Conservation (phyloP, 1,140 invertebrate species). For the Ceratina australensis region DNA sequence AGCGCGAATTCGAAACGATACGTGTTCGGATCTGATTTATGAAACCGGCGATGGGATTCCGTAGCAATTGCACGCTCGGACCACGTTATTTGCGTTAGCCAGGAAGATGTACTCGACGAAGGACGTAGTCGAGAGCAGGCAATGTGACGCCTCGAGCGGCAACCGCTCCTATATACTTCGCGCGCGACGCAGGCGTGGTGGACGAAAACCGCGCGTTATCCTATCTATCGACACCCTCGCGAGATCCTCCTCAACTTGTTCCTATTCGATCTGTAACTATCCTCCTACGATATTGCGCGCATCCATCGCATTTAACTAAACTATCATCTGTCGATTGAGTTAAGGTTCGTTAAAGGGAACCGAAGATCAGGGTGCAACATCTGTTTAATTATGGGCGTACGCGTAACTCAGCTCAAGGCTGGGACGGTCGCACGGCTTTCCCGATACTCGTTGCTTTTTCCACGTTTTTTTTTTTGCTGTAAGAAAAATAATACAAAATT, state of each 20-base stretch:
- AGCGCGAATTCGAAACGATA: neutral
- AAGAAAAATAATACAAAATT: too few relatives aligned
- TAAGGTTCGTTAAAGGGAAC: too few relatives aligned
- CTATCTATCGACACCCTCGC: neutral
- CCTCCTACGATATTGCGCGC: too few relatives aligned
- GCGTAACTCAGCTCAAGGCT: too few relatives aligned
- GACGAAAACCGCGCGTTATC: constrained; percentile 4
- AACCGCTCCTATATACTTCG: constrained; percentile 53
- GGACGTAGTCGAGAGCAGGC: constrained; percentile 48
- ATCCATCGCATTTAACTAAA: too few relatives aligned
- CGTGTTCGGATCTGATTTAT: neutral
- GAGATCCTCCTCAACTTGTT: neutral
- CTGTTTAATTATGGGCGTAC: too few relatives aligned
- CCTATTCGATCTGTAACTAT: too few relatives aligned
- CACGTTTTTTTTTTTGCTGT: too few relatives aligned
- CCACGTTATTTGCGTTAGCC: neutral
- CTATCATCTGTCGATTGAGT: too few relatives aligned
- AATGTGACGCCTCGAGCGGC: constrained; percentile 48
- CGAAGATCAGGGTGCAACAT: too few relatives aligned
- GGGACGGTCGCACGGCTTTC: too few relatives aligned
- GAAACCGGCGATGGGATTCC: neutral
- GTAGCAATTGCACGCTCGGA: constrained; percentile 1
- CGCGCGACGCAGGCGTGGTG: constrained; percentile 46
- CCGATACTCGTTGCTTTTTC: too few relatives aligned
- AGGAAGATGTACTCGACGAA: constrained; percentile 29